Percentiles rank a stretch among this genome's conserved stretches.
Conservation (phyloP, 53 echinoderm and acorn worm species). For the Apostichopus leukothele region DNA sequence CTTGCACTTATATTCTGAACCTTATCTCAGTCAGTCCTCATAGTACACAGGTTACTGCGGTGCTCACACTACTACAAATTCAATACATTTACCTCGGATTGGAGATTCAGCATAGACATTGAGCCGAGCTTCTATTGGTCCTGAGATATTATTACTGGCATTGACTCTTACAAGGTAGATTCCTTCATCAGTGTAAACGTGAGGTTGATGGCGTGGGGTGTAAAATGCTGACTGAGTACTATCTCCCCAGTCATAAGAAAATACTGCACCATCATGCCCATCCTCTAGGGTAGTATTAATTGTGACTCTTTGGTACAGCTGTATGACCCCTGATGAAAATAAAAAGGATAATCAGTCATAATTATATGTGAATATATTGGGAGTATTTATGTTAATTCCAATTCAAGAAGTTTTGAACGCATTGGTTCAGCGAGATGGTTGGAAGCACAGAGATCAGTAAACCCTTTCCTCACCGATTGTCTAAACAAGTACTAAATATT, state of each 20-base stretch:
- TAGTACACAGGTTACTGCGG: too few species aligned
- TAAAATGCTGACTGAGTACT: slow-evolving; percentile 42
- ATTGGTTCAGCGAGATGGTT: too few species aligned
- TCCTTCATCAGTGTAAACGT: slow-evolving; percentile 65
- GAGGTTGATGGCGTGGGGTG: slow-evolving; percentile 56
- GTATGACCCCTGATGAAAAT: slow-evolving; percentile 55
- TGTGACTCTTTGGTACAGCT: slow-evolving; percentile 57
- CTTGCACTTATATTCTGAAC: too few species aligned
- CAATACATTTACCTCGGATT: slow-evolving; percentile 53
- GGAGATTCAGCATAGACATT: slow-evolving; percentile 75
- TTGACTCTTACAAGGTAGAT: slow-evolving; percentile 66
- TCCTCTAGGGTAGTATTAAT: slow-evolving; percentile 61
- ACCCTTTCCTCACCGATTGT: too few species aligned
- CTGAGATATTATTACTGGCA: slow-evolving; percentile 66
- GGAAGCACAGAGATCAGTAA: too few species aligned
- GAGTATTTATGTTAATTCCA: too few species aligned
- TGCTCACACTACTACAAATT: too few species aligned
- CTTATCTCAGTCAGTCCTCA: too few species aligned
- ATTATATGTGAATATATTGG: too few species aligned
- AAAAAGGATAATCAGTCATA: too few species aligned
- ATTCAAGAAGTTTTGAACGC: too few species aligned
- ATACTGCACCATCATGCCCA: slow-evolving; percentile 57
- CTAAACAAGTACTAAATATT: too few species aligned
- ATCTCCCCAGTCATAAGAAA: slow-evolving; percentile 74
- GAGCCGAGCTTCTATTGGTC: slow-evolving; percentile 64